These are phyloP conservation scores for Paedocypris sp. DNA, from an alignment of 2,113 vertebrate genomes.

Conservation along the genomic window DNA sequence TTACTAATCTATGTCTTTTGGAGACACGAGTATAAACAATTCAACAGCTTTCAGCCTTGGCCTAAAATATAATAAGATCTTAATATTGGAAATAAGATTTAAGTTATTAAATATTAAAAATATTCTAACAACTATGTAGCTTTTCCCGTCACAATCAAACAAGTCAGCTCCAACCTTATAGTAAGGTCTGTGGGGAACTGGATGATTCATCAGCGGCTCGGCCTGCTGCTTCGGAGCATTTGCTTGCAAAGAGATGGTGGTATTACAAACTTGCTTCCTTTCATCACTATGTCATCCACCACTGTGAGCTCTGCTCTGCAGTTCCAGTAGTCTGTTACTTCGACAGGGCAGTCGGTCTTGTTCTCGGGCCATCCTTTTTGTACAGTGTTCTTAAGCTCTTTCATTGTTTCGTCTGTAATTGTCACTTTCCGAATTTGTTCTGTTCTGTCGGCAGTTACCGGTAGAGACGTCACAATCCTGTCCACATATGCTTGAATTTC, in stretches of 20 bases:
- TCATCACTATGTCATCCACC: conserved; percentile 9
- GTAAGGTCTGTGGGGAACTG: conserved; percentile 10
- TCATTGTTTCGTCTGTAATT: background rate
- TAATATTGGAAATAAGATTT: too few relatives aligned
- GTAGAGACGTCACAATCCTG: conserved; percentile 4
- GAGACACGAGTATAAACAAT: too few relatives aligned
- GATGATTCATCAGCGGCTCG: conserved; percentile 14
- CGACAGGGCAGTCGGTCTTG: background rate
- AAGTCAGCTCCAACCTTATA: conserved; percentile 8
- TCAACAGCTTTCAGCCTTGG: too few relatives aligned
- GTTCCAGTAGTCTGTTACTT: background rate
- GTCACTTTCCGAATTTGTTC: conserved; percentile 17
- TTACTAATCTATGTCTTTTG: too few relatives aligned
- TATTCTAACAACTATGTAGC: conserved; percentile 21
- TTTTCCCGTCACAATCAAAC: conserved; percentile 20
- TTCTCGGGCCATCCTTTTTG: background rate
- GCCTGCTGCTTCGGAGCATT: conserved; percentile 19
- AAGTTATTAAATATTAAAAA: too few relatives aligned
- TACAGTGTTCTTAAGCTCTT: background rate
- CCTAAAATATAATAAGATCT: too few relatives aligned
- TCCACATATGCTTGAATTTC: too few relatives aligned
- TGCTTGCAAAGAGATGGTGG: background rate
- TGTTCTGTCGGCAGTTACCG: background rate
- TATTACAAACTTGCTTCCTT: conserved; percentile 10
- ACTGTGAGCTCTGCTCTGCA: conserved; percentile 9